phyloP scores from a whole-genome alignment of 2,888 invertebrate species.

The Branchinecta sandiegonensis region DNA sequence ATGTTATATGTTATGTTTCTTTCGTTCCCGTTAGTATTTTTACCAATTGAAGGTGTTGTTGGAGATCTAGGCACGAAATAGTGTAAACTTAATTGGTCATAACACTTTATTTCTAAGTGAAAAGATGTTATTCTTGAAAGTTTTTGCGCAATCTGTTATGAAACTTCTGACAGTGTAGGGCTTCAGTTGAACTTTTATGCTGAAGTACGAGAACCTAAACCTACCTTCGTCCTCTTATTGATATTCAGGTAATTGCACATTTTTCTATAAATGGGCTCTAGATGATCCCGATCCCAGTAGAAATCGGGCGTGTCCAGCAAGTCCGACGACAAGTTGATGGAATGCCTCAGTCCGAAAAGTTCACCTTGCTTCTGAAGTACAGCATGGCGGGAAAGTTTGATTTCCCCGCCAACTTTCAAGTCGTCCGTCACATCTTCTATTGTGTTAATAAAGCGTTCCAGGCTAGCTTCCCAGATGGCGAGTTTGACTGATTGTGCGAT shows the following conservation, averaged over 20 bases:
- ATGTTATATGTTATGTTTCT: too few relatives aligned
- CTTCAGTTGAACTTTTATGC: too few relatives aligned
- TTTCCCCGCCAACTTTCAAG: constrained; percentile 56
- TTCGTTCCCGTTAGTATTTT: too few relatives aligned
- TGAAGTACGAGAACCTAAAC: constrained; percentile 19
- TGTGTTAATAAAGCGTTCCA: constrained; percentile 66
- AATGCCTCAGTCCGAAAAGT: constrained; percentile 70
- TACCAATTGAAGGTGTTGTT: too few relatives aligned
- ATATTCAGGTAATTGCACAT: constrained; percentile 73
- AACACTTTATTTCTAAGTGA: too few relatives aligned
- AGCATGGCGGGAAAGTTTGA: constrained; percentile 53
- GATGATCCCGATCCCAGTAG: constrained; percentile 88
- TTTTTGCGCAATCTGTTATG: too few relatives aligned
- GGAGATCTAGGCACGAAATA: too few relatives aligned
- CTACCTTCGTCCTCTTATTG: constrained; percentile 61
- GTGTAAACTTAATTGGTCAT: too few relatives aligned
- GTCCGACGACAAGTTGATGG: constrained; percentile 84
- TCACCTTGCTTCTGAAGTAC: constrained; percentile 68
- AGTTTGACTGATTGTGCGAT: constrained; percentile 84
- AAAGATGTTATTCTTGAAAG: too few relatives aligned
- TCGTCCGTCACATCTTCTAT: constrained; percentile 65
- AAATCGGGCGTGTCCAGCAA: constrained; percentile 89
- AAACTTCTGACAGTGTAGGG: too few relatives aligned
- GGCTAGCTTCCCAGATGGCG: constrained; percentile 79
- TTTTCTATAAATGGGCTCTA: constrained; percentile 68